phyloP scores from a whole-genome alignment of 2,888 invertebrate genomes.

The Hoplodrina blanda region DNA sequence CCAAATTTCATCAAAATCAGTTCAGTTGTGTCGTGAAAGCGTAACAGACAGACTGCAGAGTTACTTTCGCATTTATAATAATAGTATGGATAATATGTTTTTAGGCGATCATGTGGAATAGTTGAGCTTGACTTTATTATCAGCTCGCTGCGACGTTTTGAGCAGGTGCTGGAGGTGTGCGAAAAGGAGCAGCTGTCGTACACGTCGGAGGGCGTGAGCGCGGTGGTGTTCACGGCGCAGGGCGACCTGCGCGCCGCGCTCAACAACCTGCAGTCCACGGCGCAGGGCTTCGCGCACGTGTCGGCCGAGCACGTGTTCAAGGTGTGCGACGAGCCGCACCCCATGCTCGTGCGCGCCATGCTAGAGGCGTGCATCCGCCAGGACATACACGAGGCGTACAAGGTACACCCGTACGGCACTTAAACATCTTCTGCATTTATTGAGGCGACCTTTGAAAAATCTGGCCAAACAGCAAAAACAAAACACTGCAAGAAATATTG shows the following conservation, averaged over 20 bases:
- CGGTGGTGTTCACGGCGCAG: constrained; percentile 99
- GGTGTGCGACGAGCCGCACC: constrained; percentile 99
- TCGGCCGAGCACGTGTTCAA: constrained; percentile 98
- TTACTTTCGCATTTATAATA: no score
- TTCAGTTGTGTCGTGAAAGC: no score
- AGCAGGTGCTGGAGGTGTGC: constrained; percentile 84
- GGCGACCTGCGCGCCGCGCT: constrained; percentile 99
- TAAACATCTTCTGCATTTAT: neutral
- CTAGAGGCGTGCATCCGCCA: constrained; percentile 95
- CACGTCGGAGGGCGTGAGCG: constrained; percentile 98
- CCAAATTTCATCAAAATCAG: no score
- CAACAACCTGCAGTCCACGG: constrained; percentile 98
- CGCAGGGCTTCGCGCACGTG: constrained; percentile 96
- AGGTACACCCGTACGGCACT: constrained; percentile 73
- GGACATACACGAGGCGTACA: constrained; percentile 96
- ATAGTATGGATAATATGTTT: no score
- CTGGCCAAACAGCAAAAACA: no score
- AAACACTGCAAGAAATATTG: no score
- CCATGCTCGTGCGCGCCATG: constrained; percentile 97
- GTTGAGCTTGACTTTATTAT: no score
- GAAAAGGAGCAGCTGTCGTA: constrained; percentile 92
- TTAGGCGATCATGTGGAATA: no score
- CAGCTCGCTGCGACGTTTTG: no score
- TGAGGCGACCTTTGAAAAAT: no score
- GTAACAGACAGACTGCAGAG: no score